A percentile compares a stretch with the other conserved stretches of the same genome.
Evolutionary conservation across 1,140 invertebrate species (phyloP).

Genomic region (Cydia pomonella): DNA sequence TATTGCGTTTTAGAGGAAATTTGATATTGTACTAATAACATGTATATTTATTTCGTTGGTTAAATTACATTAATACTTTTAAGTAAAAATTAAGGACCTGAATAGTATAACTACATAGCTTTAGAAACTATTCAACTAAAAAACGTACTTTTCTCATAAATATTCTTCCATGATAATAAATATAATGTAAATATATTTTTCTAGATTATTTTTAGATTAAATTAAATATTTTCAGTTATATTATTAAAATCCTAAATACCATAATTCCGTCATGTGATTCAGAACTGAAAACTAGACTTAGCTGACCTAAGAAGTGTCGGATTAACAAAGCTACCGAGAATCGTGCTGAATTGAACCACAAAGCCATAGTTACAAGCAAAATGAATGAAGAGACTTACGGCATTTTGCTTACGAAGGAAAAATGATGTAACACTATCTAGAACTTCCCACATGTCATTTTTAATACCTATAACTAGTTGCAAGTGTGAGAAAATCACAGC

Average conservation of each 20-base stretch:
- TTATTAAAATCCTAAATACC: neutral
- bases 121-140: too few relatives aligned
- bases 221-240: too few relatives aligned
- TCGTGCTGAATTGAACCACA: neutral
- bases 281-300: neutral
- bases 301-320: neutral
- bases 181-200: too few relatives aligned
- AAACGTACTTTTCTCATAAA: too few relatives aligned
- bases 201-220: too few relatives aligned
- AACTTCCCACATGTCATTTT: neutral
- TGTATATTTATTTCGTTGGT: neutral
- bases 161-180: too few relatives aligned
- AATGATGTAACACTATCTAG: neutral
- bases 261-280: neutral
- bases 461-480: neutral
- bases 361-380: neutral
- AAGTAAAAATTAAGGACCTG: too few relatives aligned
- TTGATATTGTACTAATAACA: too few relatives aligned
- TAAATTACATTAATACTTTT: neutral
- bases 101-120: too few relatives aligned
- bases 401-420: neutral
- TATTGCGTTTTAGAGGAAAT: too few relatives aligned
- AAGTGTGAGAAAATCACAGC: slow-evolving; percentile 8
- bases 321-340: neutral
- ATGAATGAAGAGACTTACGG: neutral